Evolutionary conservation across 2,888 invertebrate genomes (phyloP).

Genomic region (Hoplodrina ambigua): DNA sequence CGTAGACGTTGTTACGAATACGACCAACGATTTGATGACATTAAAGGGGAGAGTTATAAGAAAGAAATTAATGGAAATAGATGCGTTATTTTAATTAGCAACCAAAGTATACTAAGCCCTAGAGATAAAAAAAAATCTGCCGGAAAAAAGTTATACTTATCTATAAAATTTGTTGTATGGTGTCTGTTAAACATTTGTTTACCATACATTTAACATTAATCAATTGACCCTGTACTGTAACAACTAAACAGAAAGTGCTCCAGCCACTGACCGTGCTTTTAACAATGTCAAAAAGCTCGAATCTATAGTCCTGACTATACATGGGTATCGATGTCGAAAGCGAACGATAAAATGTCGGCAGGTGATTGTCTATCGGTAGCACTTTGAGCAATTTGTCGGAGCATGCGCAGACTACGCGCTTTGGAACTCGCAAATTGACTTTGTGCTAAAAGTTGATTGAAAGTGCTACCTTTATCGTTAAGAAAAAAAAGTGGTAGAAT

Average conservation of each 20-base stretch:
- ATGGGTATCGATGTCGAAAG: constrained; percentile 32
- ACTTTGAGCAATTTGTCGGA: constrained; percentile 74
- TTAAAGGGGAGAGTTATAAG: too few species aligned
- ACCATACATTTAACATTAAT: background rate
- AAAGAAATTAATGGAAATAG: too few species aligned
- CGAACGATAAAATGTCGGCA: constrained; percentile 59
- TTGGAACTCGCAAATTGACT: constrained; percentile 46
- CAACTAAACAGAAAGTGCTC: constrained; percentile 16
- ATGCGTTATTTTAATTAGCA: too few species aligned
- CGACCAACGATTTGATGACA: background rate
- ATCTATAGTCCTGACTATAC: constrained; percentile 30
- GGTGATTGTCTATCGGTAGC: constrained; percentile 68
- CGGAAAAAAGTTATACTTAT: background rate
- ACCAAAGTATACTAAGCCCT: too few species aligned
- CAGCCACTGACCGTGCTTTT: constrained; percentile 11
- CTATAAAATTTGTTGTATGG: background rate
- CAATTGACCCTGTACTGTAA: constrained; percentile 7
- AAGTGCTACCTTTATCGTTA: constrained; percentile 37
- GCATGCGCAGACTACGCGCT: constrained; percentile 49
- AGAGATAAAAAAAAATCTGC: too few species aligned
- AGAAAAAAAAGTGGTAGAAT: constrained; percentile 14
- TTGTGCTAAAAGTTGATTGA: constrained; percentile 51
- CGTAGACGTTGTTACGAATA: background rate
- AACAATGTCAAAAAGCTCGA: constrained; percentile 35
- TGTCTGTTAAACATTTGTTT: constrained; percentile 3